Conservation (phyloP, 1,140 invertebrate species). For the Bombus pascuorum region DNA sequence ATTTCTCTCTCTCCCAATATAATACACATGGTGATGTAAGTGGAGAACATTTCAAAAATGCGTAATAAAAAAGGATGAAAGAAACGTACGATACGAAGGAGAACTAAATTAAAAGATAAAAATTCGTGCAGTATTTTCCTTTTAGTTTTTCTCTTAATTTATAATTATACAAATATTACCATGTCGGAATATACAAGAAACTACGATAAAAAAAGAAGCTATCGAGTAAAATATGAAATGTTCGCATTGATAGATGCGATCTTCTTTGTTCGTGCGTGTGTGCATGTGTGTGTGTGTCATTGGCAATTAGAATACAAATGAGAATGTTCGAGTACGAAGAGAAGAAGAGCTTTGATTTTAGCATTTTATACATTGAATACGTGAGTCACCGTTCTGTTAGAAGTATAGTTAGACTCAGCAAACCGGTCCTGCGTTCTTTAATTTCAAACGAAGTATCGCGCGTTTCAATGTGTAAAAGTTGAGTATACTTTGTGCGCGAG, state of each 20-base stretch:
- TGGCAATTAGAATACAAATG: not conserved
- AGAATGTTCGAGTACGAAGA: no score
- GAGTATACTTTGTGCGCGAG: not conserved
- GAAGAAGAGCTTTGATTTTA: constrained; percentile 17
- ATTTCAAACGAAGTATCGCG: constrained; percentile 35
- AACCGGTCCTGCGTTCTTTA: constrained; percentile 45
- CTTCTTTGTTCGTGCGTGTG: no score
- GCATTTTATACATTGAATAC: constrained; percentile 11
- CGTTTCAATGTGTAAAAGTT: constrained; percentile 14
- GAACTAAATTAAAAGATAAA: not conserved
- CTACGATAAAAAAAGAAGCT: no score
- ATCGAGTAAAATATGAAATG: no score
- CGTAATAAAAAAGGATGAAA: not conserved
- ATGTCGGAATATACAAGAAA: no score
- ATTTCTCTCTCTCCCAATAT: not conserved
- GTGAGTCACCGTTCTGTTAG: constrained; percentile 44
- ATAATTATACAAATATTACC: no score
- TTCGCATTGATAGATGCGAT: no score
- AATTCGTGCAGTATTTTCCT: rapidly evolving
- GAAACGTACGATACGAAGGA: not conserved
- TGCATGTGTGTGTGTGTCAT: rapidly evolving
- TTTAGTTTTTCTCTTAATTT: no score
- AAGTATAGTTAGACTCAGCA: constrained; percentile 37
- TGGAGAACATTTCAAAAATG: not conserved
- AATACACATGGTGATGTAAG: not conserved